Conservation (phyloP, 2,113 vertebrate genomes). For the Hystrix brachyura region DNA sequence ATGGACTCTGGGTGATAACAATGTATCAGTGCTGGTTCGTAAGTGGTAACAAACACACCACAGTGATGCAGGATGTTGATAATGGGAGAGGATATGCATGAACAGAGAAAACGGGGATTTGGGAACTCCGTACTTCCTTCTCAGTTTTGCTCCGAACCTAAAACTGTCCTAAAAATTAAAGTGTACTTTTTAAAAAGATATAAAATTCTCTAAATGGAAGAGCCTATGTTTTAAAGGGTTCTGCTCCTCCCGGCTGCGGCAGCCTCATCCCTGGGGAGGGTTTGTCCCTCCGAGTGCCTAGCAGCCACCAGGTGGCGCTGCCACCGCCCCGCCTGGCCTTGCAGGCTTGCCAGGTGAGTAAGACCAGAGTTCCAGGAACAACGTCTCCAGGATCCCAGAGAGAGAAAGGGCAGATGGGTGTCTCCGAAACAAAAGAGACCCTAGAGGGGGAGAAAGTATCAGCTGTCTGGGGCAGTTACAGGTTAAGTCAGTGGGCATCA, state of each 20-base stretch:
- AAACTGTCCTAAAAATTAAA: background rate
- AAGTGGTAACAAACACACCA: background rate
- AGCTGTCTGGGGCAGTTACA: background rate
- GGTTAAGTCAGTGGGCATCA: background rate
- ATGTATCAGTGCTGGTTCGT: background rate
- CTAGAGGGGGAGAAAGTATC: background rate
- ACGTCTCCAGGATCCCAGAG: background rate
- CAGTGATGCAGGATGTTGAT: background rate
- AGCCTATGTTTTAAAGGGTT: background rate
- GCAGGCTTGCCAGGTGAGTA: background rate
- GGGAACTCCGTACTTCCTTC: background rate
- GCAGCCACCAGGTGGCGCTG: slow-evolving; percentile 33
- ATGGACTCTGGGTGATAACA: background rate
- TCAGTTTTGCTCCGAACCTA: background rate
- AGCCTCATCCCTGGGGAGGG: background rate
- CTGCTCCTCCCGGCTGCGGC: background rate
- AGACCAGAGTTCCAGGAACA: background rate
- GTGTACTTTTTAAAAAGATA: background rate
- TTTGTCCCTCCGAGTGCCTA: accelerated
- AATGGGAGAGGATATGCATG: background rate
- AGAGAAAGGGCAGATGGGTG: background rate
- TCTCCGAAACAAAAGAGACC: background rate
- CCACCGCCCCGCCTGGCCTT: background rate
- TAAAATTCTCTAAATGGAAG: background rate
- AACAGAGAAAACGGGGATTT: accelerated